Evolutionary conservation across 1,140 invertebrate species (phyloP).

Genomic region (Caerostris extrusa): DNA sequence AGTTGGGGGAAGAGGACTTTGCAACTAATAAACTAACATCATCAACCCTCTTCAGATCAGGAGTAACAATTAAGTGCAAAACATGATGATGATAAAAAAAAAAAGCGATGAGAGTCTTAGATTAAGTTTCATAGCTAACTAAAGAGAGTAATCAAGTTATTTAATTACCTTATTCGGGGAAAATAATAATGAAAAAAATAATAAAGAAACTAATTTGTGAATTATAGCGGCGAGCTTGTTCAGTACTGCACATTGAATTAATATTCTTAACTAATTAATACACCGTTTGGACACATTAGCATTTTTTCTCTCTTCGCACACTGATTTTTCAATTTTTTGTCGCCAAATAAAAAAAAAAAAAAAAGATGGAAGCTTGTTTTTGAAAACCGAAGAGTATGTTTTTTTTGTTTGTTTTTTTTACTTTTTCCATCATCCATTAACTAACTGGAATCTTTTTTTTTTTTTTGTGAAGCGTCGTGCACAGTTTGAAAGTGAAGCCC

Average conservation of each 20-base stretch:
- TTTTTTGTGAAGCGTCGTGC: background rate
- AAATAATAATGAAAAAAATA: too few relatives aligned
- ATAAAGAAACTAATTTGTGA: too few relatives aligned
- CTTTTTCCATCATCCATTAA: constrained; percentile 23
- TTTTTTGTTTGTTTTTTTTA: constrained; percentile 17
- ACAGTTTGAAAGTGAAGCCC: constrained; percentile 26
- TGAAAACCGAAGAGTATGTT: constrained; percentile 29
- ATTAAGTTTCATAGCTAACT: constrained; percentile 47
- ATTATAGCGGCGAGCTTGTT: too few relatives aligned
- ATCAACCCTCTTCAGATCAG: too few relatives aligned
- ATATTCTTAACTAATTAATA: constrained; percentile 59
- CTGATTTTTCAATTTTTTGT: background rate
- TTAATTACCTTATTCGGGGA: background rate
- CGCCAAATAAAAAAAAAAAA: background rate
- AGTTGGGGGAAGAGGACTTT: background rate
- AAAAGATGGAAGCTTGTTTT: too few relatives aligned
- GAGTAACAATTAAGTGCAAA: background rate
- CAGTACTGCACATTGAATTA: constrained; percentile 29
- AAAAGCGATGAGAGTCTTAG: background rate
- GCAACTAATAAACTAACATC: background rate
- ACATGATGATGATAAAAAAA: background rate
- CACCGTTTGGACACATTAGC: constrained; percentile 53
- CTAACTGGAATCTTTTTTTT: too few relatives aligned
- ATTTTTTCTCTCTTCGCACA: constrained; percentile 18
- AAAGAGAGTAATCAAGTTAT: constrained; percentile 38